These are phyloP conservation scores for Laothoe populi DNA, from an alignment of 2,888 invertebrate species.

Conservation along the genomic window DNA sequence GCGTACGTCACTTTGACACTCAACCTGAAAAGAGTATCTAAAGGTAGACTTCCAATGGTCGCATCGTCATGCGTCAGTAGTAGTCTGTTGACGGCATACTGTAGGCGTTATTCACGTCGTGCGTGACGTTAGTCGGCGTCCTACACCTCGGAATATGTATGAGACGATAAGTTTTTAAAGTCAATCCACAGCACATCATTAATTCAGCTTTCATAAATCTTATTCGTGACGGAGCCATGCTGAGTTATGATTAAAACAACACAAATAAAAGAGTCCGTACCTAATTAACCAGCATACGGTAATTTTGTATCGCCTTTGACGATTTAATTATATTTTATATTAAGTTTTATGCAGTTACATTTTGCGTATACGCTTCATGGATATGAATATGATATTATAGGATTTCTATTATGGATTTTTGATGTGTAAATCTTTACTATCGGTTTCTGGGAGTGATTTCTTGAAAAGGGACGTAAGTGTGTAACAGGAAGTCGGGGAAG, in stretches of 20 bases:
- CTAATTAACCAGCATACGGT: slow-evolving; percentile 23
- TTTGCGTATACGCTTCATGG: background rate
- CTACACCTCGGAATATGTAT: slow-evolving; percentile 3
- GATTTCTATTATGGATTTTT: slow-evolving; percentile 8
- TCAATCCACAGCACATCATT: slow-evolving; percentile 58
- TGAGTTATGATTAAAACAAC: slow-evolving; percentile 49
- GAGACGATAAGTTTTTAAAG: background rate
- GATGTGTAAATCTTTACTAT: slow-evolving; percentile 13
- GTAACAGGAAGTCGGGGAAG: no score
- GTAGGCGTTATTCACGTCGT: no score
- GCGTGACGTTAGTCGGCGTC: background rate
- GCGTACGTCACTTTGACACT: slow-evolving; percentile 59
- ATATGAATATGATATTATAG: background rate
- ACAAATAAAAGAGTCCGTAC: slow-evolving; percentile 24
- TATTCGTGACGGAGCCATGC: slow-evolving; percentile 42
- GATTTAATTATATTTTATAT: slow-evolving; percentile 17
- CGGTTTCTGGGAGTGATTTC: background rate
- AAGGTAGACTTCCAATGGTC: no score
- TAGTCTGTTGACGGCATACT: no score
- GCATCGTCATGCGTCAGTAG: no score
- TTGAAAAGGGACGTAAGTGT: no score
- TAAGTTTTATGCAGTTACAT: slow-evolving; percentile 11
- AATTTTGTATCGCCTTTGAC: slow-evolving; percentile 22
- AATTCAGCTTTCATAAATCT: slow-evolving; percentile 65
- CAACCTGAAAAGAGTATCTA: no score